Evolutionary conservation across 2,113 vertebrate genomes (phyloP), one percentile per base, ranked within the genome.

Genomic region (Neotoma lepida): DNA sequence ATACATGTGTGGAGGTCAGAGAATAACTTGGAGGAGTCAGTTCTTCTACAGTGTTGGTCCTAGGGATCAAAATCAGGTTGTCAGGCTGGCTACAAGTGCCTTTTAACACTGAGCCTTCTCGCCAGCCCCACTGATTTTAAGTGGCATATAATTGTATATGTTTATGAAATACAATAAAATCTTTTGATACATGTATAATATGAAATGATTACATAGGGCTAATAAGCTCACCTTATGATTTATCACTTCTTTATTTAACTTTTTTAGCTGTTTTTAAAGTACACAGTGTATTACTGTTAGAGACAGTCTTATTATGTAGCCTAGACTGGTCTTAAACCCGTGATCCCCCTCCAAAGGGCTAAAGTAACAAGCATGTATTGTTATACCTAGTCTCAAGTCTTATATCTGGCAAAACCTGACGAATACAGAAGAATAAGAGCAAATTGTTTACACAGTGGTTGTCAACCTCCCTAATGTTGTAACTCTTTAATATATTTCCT

Each of bases 331-430:
- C 80, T 61, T 61, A 61, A 82, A 28, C 56, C 24, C 80, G 46
- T 44, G 35, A 33, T 41, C 22, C 28, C 13, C 61, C 86, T 46
- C 41, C 10, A 44, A 13, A 46, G 39, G 12, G 39, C 39, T 35
- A 46, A 73, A 39, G 61, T 88, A 30, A n/a, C 20, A 88, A 41
- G 28, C 54, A 28, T 54, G 85, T 71, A 24, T 46, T 44, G 8
- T 44, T 51, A 87, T 71, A 54, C 85, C 22, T 10, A 71, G 24
- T 70, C 46, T 76, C 71, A 95, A 33, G 30, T 68, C 68, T 64
- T 51, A 58, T 77, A 68, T 89, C 78, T 44, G 68, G 44, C 44
- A 89, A 91, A 90, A 89, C 71, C 56, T 73, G 76, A 80, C 51
- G 64, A 30, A 6, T 68, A 10, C 54, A n/a, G 41, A 84, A 87